Evolutionary conservation across 1,140 invertebrate species (phyloP).

Genomic region (Zaprionus africanus): DNA sequence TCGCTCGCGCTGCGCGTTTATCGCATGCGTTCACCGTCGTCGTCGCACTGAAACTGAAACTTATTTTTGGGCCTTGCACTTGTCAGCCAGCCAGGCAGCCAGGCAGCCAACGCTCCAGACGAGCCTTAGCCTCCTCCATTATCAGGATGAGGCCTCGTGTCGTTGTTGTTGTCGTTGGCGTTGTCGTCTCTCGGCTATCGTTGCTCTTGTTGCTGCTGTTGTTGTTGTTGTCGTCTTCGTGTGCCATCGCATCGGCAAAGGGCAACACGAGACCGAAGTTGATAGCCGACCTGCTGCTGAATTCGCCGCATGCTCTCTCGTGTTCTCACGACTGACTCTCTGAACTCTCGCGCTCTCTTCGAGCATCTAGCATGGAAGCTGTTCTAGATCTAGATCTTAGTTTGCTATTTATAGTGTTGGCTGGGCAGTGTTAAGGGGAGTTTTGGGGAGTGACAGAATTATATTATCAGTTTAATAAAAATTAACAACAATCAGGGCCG

Average conservation of each 20-base stretch:
- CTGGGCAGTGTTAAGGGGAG: background rate
- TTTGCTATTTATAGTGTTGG: background rate
- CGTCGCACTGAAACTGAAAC: conserved; percentile 76
- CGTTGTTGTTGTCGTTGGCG: conserved; percentile 8
- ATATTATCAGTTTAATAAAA: too few relatives aligned
- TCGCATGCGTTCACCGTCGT: conserved; percentile 66
- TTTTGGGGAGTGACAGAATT: too few relatives aligned
- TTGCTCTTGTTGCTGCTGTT: conserved; percentile 6
- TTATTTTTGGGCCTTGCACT: conserved; percentile 60
- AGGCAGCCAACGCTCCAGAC: conserved; percentile 30
- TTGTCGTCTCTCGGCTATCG: conserved; percentile 3
- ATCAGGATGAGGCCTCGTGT: conserved; percentile 46
- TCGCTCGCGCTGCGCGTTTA: conserved; percentile 25
- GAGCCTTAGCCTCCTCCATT: conserved; percentile 46
- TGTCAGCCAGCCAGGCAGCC: conserved; percentile 46
- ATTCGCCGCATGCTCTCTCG: conserved; percentile 35
- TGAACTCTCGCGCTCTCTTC: background rate
- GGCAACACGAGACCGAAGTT: background rate
- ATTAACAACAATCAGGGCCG: too few relatives aligned
- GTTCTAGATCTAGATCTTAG: conserved; percentile 8
- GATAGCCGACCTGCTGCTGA: conserved; percentile 14
- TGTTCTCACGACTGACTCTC: conserved; percentile 22
- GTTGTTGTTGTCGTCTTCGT: conserved; percentile 3
- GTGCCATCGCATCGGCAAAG: background rate
- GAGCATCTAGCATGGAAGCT: background rate